Percentiles rank a stretch among this genome's conserved stretches.
Evolutionary conservation across 2,797 vertebrate genomes (phyloP).

Genomic region (Falco berigora): DNA sequence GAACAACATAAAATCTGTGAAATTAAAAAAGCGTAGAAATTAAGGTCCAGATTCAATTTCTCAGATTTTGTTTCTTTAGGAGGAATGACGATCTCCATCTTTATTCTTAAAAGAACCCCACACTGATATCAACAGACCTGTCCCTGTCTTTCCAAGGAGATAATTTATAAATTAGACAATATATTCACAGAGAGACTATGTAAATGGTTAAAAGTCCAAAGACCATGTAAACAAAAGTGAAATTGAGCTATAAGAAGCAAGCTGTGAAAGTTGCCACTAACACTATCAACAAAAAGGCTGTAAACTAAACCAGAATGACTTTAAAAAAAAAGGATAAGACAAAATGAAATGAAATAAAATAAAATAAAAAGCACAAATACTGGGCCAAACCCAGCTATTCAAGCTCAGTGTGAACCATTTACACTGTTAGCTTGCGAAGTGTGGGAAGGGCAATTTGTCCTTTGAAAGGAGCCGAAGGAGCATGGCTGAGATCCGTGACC

Average conservation of each 20-base stretch:
- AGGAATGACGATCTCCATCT: neutral
- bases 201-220: constrained; percentile 43
- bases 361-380: neutral
- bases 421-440: neutral
- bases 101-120: neutral
- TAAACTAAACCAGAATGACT: neutral
- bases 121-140: neutral
- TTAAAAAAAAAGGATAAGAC: neutral
- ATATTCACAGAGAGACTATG: constrained; percentile 35
- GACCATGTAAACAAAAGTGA: constrained; percentile 40
- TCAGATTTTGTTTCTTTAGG: constrained; percentile 14
- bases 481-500: neutral
- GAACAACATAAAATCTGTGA: neutral
- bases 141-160: constrained; percentile 24
- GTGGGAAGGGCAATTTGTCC: neutral
- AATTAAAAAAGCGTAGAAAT: constrained; percentile 30
- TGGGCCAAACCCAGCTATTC: neutral
- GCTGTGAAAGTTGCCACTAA: constrained; percentile 16
- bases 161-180: constrained; percentile 42
- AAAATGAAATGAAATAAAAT: neutral
- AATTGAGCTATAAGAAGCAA: constrained; percentile 37
- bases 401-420: neutral
- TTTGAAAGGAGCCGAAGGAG: neutral
- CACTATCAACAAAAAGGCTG: constrained; percentile 19
- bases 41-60: neutral